A percentile compares a stretch with the other conserved stretches of the same genome.
These are phyloP conservation scores for Corythornis cristatus DNA, from an alignment of 2,113 vertebrate species.

Conservation along the genomic window DNA sequence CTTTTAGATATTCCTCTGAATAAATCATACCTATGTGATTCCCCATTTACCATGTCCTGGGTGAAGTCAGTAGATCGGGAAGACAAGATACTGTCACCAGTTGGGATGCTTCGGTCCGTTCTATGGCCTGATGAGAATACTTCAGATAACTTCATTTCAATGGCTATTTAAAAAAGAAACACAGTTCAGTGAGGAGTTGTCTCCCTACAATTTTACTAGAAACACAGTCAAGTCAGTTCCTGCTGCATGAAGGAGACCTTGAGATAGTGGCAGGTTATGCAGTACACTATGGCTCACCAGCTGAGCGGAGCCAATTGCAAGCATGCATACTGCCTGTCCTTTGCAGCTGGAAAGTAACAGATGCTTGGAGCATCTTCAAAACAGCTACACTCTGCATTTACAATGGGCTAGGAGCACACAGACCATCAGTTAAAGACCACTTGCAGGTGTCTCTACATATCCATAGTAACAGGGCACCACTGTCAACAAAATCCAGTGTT, in stretches of 20 bases:
- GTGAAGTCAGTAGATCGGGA: not conserved
- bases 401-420: not conserved
- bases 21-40: slow-evolving; percentile 68
- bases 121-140: slow-evolving; percentile 13
- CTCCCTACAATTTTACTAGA: not conserved
- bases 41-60: slow-evolving; percentile 26
- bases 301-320: not conserved
- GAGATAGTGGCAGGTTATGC: not conserved
- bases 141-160: slow-evolving; percentile 38
- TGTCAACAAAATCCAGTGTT: not conserved
- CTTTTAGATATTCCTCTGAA: not conserved
- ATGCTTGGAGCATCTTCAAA: not conserved
- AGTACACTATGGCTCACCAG: not conserved
- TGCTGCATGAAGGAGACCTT: not conserved
- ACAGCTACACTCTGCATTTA: not conserved
- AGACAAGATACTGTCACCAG: not conserved
- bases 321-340: not conserved
- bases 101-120: not conserved
- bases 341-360: not conserved
- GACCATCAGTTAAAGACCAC: not conserved
- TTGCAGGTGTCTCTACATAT: not conserved
- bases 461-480: not conserved
- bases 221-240: not conserved
- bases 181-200: not conserved
- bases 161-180: slow-evolving; percentile 23